These are phyloP conservation scores for Kuschelorhynchus macadamiae DNA, from an alignment of 2,888 invertebrate genomes.

Conservation along the genomic window DNA sequence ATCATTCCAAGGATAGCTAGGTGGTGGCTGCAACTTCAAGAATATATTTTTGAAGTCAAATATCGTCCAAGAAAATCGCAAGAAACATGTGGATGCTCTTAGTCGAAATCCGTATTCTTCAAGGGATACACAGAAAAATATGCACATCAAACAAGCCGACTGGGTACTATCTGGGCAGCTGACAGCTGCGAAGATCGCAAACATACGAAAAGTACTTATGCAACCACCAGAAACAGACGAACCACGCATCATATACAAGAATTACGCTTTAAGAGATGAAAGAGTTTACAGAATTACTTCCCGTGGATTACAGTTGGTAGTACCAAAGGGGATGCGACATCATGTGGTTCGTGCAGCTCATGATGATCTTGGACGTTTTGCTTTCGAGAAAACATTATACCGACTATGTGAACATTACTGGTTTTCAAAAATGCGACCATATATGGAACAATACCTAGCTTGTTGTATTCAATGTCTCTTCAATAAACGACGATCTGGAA, in stretches of 20 bases:
- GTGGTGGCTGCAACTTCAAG: too few species aligned
- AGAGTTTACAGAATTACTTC: conserved; percentile 46
- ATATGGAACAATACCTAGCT: too few species aligned
- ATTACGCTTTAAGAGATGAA: conserved; percentile 37
- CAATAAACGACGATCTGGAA: too few species aligned
- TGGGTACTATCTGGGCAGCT: conserved; percentile 29
- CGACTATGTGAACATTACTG: too few species aligned
- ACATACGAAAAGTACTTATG: not conserved
- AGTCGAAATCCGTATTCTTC: not conserved
- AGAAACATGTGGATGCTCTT: not conserved
- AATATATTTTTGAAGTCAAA: too few species aligned
- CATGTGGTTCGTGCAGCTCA: conserved; percentile 34
- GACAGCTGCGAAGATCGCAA: conserved; percentile 5
- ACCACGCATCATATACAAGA: conserved; percentile 28
- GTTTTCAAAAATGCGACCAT: too few species aligned
- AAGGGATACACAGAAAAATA: not conserved
- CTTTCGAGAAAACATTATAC: too few species aligned
- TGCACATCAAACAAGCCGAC: conserved; percentile 9
- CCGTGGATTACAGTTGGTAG: conserved; percentile 56
- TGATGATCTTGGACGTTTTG: too few species aligned
- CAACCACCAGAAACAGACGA: conserved; percentile 25
- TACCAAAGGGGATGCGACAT: conserved; percentile 60
- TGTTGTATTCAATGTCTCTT: too few species aligned
- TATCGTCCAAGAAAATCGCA: not conserved
- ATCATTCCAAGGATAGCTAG: too few species aligned